Base-by-base conservation (phyloP, 1,140 invertebrate genomes). In the Aphelinus certus region DNA sequence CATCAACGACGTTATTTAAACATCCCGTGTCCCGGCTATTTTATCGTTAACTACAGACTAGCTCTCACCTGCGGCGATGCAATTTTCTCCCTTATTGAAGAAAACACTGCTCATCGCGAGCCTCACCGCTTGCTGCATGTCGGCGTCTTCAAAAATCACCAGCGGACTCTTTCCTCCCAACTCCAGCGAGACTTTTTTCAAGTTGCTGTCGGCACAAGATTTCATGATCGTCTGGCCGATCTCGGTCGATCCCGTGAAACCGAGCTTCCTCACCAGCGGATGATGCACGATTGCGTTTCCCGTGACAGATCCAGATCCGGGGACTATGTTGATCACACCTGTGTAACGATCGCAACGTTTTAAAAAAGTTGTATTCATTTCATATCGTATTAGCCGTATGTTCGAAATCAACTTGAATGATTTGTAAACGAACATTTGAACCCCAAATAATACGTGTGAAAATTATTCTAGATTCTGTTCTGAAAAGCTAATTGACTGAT, bases 31-130 rank as follows among this genome's bases (percentile, higher is more conserved):
- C 42, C 0, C 63, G 49, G 0, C 9, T 49, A 26, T 26, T 26
- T 26, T 26, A 26, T 26, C 26, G 26, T 26, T 26, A 48, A 9
- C 60, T 9, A 56, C 1, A 48, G 26, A 57, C 26, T 57, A 46
- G n/a, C 26, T 46, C 53, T 66, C 80, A 87, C 86, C 97, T 49
- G 97, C 97, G 4, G 97, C 96, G 79, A 99, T 98, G 85, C 97
- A 99, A 84, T 98, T 98, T 88, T 99, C 97, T 70, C 98, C 98
- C 84, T 99, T 99, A 86, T 99, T 99, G 89, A 99, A 99, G 88
- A 98, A 99, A 0, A 98, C 97, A 51, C 95, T 93, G 75, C 92
- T 92, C 94, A 97, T 96, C 3, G 94, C 95, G 84, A 96, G 90
- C 87, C 93, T 92, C 1, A 98, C 94, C 62, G 96, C 96, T 79